Percentiles rank a stretch among this genome's conserved stretches.
Conservation (phyloP, 2,888 invertebrate genomes). For the Lapara coniferarum region DNA sequence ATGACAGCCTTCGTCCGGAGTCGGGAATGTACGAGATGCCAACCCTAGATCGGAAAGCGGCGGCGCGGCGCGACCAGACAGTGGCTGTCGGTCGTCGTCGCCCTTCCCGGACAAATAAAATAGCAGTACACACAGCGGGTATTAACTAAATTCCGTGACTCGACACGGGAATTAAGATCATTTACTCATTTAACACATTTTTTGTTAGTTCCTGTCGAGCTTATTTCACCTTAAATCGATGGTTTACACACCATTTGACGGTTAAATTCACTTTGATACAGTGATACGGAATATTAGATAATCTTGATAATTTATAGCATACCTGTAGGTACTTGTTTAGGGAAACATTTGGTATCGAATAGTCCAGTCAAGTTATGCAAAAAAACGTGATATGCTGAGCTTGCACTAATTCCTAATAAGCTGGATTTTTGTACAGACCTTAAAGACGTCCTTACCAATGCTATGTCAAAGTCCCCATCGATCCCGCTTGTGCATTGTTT, state of each 20-base stretch:
- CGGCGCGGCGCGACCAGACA: slow-evolving; percentile 52
- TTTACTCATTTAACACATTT: slow-evolving; percentile 16
- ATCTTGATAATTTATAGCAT: not conserved
- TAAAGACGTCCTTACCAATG: no score
- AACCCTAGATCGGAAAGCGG: slow-evolving; percentile 33
- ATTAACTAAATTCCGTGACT: slow-evolving; percentile 33
- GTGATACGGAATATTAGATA: not conserved
- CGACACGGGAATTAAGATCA: slow-evolving; percentile 20
- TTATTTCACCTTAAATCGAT: not conserved
- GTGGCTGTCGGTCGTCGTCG: slow-evolving; percentile 53
- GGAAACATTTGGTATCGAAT: not conserved
- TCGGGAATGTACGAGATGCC: not conserved
- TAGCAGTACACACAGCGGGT: slow-evolving; percentile 50
- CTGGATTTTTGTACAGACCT: no score
- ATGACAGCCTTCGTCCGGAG: not conserved
- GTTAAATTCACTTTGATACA: not conserved
- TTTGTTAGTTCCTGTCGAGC: not conserved
- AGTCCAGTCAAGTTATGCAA: no score
- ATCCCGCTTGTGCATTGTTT: no score
- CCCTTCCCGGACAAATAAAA: slow-evolving; percentile 60
- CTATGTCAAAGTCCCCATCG: no score
- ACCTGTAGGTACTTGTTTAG: not conserved
- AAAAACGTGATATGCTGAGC: no score
- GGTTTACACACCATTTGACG: no score
- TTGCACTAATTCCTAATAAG: no score